Evolutionary conservation across 2,113 vertebrate species (phyloP), one percentile per base, ranked within the genome.

Genomic region (Mixornis gularis): DNA sequence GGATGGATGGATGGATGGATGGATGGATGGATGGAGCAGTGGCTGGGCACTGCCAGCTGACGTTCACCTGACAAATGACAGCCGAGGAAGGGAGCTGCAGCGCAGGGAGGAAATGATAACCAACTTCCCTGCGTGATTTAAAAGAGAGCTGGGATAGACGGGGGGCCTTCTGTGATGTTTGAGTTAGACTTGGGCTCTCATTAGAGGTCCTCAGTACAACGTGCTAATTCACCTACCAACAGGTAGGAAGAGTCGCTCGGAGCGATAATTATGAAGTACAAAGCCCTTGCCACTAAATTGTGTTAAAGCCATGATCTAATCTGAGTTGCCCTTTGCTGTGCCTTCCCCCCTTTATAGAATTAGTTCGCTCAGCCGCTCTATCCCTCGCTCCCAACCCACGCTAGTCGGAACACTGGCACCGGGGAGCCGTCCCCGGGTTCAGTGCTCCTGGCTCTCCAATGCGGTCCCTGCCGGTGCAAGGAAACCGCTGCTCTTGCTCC

Each of bases 161-260:
- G 68, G 78, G 68, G 93, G 29, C 43, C 83, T 26, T 66, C 62
- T 10, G 22, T 58, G 74, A 46, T 74, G 64, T 55, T 73, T 60
- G 53, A 85, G 71, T 93, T 89, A 68, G 9, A 66, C 30, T 84
- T 59, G 44, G 78, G 65, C 72, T 94, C 70, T 95, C 91, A 84
- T 87, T 79, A 89, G 69, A 89, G 66, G 43, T 85, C 88, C 92
- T 66, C 78, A 79, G 84, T 53, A 73, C 92, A 85, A 89, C 41
- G 68, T 81, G 60, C 92, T 93, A 94, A 97, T 91, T 86, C 85
- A 91, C 87, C 90, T 94, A 91, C 94, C 87, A 93, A 91, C 93
- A 96, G 76, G 85, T 96, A 95, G 77, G 92, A 91, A 96, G 83
- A 92, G 79, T 89, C 87, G 18, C 82, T 95, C 69, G 34, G 69